Conservation (phyloP, 2,797 vertebrate genomes). For the Bovichtus variegatus region DNA sequence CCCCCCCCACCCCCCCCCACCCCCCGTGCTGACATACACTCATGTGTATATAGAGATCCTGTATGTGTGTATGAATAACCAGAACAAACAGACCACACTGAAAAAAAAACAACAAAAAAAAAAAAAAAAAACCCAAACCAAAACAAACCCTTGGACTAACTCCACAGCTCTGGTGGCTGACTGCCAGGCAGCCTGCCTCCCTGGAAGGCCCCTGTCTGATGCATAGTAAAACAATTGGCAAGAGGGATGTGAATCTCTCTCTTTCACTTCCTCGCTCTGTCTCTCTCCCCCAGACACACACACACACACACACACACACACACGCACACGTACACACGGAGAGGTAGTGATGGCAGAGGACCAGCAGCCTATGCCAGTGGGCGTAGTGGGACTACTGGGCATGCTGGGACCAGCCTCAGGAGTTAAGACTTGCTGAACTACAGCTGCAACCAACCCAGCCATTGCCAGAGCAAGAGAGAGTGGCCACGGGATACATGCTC, state of each 20-base stretch:
- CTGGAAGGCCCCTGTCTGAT: conserved; percentile 78
- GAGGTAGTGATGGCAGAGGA: conserved; percentile 61
- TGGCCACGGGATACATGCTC: conserved; percentile 50
- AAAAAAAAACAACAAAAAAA: conserved; percentile 53
- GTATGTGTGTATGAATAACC: conserved; percentile 3
- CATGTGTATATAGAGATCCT: neutral
- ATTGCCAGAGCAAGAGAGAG: conserved; percentile 46
- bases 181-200: conserved; percentile 76
- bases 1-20: too few relatives aligned
- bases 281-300: conserved; percentile 9
- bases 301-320: conserved; percentile 24
- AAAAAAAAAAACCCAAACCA: conserved; percentile 10
- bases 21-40: too few relatives aligned
- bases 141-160: conserved; percentile 67
- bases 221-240: conserved; percentile 80
- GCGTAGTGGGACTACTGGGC: conserved; percentile 66
- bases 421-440: conserved; percentile 77
- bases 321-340: conserved; percentile 20
- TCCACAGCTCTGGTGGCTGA: conserved; percentile 62
- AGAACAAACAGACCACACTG: conserved; percentile 23
- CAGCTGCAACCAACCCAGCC: conserved; percentile 74
- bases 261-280: conserved; percentile 4
- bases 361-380: conserved; percentile 70
- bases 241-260: conserved; percentile 58
- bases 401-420: conserved; percentile 75